A percentile compares a stretch with the other conserved stretches of the same genome.
phyloP scores from a whole-genome alignment of 2,113 vertebrate species.

The Petrocephalus microphthalmus region DNA sequence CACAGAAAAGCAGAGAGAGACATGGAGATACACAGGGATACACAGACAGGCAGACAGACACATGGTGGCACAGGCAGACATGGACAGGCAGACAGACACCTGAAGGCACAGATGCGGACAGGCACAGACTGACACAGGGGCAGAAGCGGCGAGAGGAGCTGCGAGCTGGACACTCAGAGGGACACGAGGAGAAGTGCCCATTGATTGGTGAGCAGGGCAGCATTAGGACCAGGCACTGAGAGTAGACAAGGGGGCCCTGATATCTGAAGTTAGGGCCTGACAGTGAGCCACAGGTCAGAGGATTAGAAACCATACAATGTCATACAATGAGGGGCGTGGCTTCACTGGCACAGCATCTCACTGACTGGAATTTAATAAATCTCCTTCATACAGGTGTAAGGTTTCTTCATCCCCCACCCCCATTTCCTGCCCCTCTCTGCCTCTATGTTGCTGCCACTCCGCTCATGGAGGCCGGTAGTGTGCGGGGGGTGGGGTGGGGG shows the following conservation, averaged over 20 bases:
- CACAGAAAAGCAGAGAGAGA: background rate
- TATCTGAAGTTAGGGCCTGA: background rate
- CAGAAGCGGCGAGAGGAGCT: conserved; percentile 5
- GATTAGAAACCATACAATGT: background rate
- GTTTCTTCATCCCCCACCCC: background rate
- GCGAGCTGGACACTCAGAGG: background rate
- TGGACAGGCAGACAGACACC: background rate
- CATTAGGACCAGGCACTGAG: background rate
- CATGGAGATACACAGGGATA: background rate
- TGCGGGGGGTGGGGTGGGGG: conserved; percentile 36
- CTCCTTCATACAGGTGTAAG: conserved; percentile 26
- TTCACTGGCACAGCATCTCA: conserved; percentile 1
- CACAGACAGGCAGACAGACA: background rate
- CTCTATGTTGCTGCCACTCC: conserved; percentile 10
- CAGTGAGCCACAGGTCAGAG: background rate
- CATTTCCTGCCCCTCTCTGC: conserved; percentile 14
- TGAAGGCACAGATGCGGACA: background rate
- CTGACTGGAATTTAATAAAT: conserved; percentile 34
- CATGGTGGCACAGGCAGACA: background rate
- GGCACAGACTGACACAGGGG: background rate
- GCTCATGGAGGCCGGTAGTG: conserved; percentile 41
- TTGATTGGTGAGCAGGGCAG: background rate
- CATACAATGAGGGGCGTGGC: conserved; percentile 10
- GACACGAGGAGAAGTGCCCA: background rate
- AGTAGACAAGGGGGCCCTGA: background rate